phyloP scores from a whole-genome alignment of 2,113 vertebrate species.

The Ellobius talpinus region DNA sequence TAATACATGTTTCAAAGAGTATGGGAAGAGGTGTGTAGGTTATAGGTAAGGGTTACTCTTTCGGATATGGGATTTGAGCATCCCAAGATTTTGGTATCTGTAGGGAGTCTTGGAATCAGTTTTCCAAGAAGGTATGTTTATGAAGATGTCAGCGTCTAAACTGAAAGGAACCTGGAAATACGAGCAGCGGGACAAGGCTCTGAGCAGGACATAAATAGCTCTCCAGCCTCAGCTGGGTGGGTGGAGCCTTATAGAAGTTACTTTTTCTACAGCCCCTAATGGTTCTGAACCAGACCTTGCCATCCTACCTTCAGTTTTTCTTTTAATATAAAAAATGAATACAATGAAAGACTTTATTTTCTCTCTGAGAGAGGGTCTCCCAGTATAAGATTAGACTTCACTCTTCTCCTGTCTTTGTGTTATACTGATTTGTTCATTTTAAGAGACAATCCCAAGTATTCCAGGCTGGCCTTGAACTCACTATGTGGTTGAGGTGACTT shows the following conservation, averaged over 20 bases:
- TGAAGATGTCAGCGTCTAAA: background rate
- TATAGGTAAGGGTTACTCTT: background rate
- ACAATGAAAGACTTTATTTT: background rate
- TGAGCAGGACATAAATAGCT: fast-evolving
- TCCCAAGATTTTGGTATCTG: background rate
- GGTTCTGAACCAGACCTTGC: background rate
- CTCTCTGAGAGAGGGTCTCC: background rate
- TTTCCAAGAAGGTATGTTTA: background rate
- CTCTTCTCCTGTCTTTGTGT: background rate
- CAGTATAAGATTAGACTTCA: background rate
- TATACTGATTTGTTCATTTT: background rate
- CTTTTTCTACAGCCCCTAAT: background rate
- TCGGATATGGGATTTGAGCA: background rate
- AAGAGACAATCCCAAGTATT: background rate
- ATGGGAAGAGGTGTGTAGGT: background rate
- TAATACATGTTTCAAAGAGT: background rate
- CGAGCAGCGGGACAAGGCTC: background rate
- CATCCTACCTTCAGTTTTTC: background rate
- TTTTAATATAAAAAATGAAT: background rate
- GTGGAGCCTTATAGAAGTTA: background rate
- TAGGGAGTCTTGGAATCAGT: background rate
- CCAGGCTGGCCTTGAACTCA: background rate
- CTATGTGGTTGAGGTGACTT: background rate
- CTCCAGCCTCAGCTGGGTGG: background rate
- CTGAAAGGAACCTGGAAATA: background rate